Base-by-base conservation (phyloP, 1,140 invertebrate genomes). In the Micrasema minimum region DNA sequence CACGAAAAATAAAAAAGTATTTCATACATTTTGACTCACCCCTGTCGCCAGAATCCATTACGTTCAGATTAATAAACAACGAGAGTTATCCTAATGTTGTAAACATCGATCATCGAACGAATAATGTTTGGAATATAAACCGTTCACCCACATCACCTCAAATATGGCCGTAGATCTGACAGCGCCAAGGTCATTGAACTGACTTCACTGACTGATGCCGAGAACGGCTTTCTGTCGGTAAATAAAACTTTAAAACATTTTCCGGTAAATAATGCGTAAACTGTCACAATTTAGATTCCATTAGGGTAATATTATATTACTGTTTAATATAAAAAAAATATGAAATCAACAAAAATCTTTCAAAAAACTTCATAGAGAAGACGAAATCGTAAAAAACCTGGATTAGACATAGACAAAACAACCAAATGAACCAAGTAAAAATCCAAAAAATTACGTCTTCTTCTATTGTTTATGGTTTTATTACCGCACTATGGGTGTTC, bases 131-230 rank as follows among this genome's bases (percentile, higher is more conserved):
- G 55, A 59, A 59, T 41, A 69, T 35, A 69, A 69, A 69, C 55
- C 67, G 57, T 69, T 69, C 67, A 69, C 67, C 67, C 67, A 69
- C 67, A 69, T 69, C 67, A 69, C 67, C 67, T 69, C 55, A 69
- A 69, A 69, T 69, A 69, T 69, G 67, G 67, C 67, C 67, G 67
- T 62, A 69, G 35, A 62, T 62, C 67, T 69, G 67, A 69, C 67
- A 69, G 67, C 12, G 51, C 67, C 67, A 69, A 69, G 67, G 67
- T 69, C 67, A 69, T 69, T 69, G 67, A 69, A 69, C 67, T 69
- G 55, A 55, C 53, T 41, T 11, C 23, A 69, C 66, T 65, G 26
- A 31, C 62, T 23, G 51, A 57, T 67, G 66, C 66, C 66, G 66
- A 55, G 66, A 67, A 37, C 16, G 64, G 14, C 22, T 14, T 23